Conservation (phyloP, 2,888 invertebrate genomes). For the Melieria omissa region DNA sequence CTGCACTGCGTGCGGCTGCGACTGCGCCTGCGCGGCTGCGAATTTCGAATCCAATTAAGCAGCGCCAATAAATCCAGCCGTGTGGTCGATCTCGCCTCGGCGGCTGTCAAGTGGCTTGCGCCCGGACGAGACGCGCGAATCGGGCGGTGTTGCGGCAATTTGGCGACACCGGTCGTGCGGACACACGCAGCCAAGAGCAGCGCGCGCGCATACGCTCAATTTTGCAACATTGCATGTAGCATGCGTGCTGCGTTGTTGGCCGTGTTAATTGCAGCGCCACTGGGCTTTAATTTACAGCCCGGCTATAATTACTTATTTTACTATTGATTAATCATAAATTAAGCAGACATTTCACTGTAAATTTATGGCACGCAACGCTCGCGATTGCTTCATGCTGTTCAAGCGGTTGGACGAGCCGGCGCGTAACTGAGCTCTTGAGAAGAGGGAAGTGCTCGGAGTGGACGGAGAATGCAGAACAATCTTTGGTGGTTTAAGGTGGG, state of each 20-base stretch:
- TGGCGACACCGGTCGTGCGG: background rate
- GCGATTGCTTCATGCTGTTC: background rate
- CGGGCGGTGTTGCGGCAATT: background rate
- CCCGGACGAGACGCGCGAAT: background rate
- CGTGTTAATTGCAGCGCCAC: slow-evolving; percentile 29
- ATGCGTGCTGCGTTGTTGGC: slow-evolving; percentile 3
- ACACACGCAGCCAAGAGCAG: background rate
- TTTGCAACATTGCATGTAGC: background rate
- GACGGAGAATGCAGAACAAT: too few relatives aligned
- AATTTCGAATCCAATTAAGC: slow-evolving; percentile 61
- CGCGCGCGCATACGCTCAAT: slow-evolving; percentile 15
- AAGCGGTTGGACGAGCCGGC: background rate
- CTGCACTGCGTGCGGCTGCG: slow-evolving; percentile 2
- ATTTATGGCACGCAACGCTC: slow-evolving; percentile 22
- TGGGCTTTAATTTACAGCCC: slow-evolving; percentile 36
- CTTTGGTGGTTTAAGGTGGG: too few relatives aligned
- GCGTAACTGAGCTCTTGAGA: too few relatives aligned
- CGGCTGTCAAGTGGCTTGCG: background rate
- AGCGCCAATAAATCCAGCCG: slow-evolving; percentile 56
- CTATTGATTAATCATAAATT: slow-evolving; percentile 39
- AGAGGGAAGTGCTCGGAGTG: too few relatives aligned
- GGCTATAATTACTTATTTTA: slow-evolving; percentile 40
- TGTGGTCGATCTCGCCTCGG: slow-evolving; percentile 40
- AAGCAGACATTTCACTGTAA: slow-evolving; percentile 27
- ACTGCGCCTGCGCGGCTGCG: slow-evolving; percentile 27